A percentile compares a stretch with the other conserved stretches of the same genome.
Evolutionary conservation across 1,140 invertebrate genomes (phyloP).

Genomic region (Penaeus japonicus): DNA sequence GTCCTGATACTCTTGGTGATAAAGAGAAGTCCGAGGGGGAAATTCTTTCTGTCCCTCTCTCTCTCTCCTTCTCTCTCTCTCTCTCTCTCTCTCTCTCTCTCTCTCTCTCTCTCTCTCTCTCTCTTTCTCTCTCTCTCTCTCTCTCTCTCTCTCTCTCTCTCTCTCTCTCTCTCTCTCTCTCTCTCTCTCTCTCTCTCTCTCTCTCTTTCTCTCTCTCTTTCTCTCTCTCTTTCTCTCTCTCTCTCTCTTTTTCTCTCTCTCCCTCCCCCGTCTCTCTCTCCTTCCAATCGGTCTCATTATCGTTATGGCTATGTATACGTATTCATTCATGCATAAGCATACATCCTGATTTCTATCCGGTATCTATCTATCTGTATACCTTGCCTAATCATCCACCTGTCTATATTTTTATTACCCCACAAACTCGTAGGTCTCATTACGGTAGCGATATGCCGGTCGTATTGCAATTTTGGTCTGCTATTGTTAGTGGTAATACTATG

Average conservation of each 20-base stretch:
- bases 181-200: background rate
- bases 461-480: no score
- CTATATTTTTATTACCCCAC: no score
- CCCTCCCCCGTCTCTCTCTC: background rate
- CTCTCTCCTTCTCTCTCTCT: background rate
- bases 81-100: slow-evolving; percentile 3
- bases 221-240: background rate
- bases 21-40: no score
- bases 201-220: background rate
- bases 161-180: background rate
- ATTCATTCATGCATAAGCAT: background rate
- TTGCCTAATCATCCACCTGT: no score
- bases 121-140: background rate
- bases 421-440: no score
- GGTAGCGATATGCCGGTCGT: no score
- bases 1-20: no score
- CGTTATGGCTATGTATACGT: background rate
- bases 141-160: background rate
- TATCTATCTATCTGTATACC: no score
- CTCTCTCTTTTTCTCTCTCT: no score
- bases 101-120: background rate
- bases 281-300: no score
- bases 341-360: no score
- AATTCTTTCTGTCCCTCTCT: background rate
- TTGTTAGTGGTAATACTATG: no score